A percentile compares a stretch with the other conserved stretches of the same genome.
These are phyloP conservation scores for Horisme vitalbata DNA, from an alignment of 2,888 invertebrate species.

Conservation along the genomic window DNA sequence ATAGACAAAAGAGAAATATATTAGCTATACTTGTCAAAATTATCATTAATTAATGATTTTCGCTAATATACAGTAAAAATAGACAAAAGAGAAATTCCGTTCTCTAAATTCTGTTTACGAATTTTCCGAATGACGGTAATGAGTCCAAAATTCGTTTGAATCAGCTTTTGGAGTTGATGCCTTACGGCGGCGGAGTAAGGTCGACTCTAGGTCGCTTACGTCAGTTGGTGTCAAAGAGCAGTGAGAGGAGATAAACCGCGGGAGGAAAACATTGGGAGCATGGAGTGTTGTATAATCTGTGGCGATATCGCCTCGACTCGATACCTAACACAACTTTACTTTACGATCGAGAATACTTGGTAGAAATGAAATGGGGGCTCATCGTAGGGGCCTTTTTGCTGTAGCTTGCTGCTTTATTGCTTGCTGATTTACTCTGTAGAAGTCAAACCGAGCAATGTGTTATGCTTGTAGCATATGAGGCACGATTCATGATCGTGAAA, in stretches of 20 bases:
- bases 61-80: constrained; percentile 6
- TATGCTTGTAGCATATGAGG: no score
- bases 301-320: constrained; percentile 38
- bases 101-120: constrained; percentile 62
- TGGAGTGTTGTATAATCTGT: constrained; percentile 23
- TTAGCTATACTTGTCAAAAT: no score
- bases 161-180: constrained; percentile 41
- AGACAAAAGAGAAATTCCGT: constrained; percentile 34
- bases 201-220: constrained; percentile 56
- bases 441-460: constrained; percentile 39
- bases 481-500: no score
- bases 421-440: constrained; percentile 31
- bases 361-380: constrained; percentile 35
- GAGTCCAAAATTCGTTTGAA: constrained; percentile 63
- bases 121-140: constrained; percentile 71
- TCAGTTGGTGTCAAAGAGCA: constrained; percentile 78
- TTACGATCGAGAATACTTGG: constrained; percentile 16
- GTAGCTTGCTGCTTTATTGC: constrained; percentile 42
- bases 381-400: constrained; percentile 44
- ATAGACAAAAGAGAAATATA: no score
- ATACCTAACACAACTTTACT: constrained; percentile 49
- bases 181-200: constrained; percentile 52
- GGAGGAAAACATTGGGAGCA: constrained; percentile 68
- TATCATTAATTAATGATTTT: constrained; percentile 7
- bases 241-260: constrained; percentile 63